Evolutionary conservation across 2,888 invertebrate species (phyloP).

Genomic region (Pegoplata infirma): DNA sequence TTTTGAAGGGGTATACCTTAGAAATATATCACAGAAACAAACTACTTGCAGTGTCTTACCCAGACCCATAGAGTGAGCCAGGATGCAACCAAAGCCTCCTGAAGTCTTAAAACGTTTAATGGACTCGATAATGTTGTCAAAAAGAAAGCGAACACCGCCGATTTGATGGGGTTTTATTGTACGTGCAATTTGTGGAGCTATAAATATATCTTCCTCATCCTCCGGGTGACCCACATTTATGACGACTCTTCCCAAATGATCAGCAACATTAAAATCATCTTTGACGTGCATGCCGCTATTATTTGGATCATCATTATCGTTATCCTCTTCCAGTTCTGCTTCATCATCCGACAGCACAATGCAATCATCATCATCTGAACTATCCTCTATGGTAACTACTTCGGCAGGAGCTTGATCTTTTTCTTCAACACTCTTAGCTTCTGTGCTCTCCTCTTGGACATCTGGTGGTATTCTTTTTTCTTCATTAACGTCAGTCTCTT

Average conservation of each 20-base stretch:
- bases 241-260: conserved; percentile 93
- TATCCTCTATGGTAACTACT: conserved; percentile 87
- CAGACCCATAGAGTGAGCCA: conserved; percentile 99
- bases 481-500: conserved; percentile 7
- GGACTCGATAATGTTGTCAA: conserved; percentile 98
- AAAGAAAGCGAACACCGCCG: conserved; percentile 96
- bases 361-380: conserved; percentile 89
- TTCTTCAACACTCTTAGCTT: conserved; percentile 35
- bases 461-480: background rate
- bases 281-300: conserved; percentile 97
- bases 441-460: background rate
- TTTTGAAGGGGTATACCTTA: conserved; percentile 91
- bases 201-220: conserved; percentile 92
- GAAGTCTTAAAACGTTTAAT: conserved; percentile 91
- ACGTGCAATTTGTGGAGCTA: conserved; percentile 93
- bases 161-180: conserved; percentile 98
- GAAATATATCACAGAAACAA: conserved; percentile 96
- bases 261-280: conserved; percentile 93
- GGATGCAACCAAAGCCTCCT: conserved; percentile 96
- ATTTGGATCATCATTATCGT: conserved; percentile 90
- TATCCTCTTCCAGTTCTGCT: conserved; percentile 85
- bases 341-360: conserved; percentile 91
- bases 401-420: conserved; percentile 64
- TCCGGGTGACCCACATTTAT: conserved; percentile 96
- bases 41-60: conserved; percentile 99